phyloP scores from a whole-genome alignment of 2,888 invertebrate species.

The Trichacis sp. region DNA sequence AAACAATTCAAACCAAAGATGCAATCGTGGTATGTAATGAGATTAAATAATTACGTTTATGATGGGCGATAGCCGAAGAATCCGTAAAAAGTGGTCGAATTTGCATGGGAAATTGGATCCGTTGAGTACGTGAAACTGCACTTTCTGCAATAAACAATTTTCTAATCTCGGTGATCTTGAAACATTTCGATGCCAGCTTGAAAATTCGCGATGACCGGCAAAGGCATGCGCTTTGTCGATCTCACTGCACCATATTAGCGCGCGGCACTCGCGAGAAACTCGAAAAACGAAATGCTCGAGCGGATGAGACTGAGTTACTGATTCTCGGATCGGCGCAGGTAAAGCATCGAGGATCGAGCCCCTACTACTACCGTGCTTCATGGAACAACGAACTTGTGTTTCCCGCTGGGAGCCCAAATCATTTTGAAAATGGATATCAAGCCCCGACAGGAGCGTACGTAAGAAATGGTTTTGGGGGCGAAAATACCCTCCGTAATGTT shows the following conservation, averaged over 20 bases:
- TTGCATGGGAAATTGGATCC: neutral
- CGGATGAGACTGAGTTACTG: slow-evolving; percentile 56
- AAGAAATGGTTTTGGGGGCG: no score
- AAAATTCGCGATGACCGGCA: no score
- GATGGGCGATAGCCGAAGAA: no score
- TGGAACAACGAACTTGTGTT: slow-evolving; percentile 38
- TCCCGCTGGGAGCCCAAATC: slow-evolving; percentile 23
- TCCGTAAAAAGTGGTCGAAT: no score
- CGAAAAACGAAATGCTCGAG: slow-evolving; percentile 15
- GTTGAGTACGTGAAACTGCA: neutral
- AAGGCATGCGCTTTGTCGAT: no score
- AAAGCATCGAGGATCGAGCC: slow-evolving; percentile 48
- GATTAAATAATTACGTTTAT: no score
- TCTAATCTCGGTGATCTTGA: neutral
- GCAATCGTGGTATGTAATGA: no score
- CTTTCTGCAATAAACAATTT: neutral
- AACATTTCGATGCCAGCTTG: neutral
- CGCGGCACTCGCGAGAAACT: slow-evolving; percentile 31
- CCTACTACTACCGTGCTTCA: slow-evolving; percentile 27
- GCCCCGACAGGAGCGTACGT: neutral
- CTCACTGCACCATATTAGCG: no score
- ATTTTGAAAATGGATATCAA: slow-evolving; percentile 16
- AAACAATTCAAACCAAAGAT: no score
- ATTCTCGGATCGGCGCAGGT: slow-evolving; percentile 55
- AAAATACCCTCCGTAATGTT: no score